These are phyloP conservation scores for Tetragonula clypearis DNA, from an alignment of 1,140 invertebrate species.

Conservation along the genomic window DNA sequence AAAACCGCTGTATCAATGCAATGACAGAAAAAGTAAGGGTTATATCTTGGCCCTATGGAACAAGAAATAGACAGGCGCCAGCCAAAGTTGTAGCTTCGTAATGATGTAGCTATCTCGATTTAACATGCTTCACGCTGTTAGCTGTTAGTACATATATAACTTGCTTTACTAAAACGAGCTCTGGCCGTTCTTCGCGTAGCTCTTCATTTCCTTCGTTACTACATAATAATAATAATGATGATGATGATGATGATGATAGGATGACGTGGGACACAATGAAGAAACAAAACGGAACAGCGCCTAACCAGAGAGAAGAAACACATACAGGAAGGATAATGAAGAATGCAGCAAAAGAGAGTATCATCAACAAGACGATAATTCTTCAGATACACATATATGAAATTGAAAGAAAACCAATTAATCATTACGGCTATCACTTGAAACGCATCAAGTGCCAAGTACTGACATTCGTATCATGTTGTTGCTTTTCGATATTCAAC, in stretches of 20 bases:
- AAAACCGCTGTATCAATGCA: conserved; percentile 30
- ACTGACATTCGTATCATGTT: background rate
- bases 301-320: background rate
- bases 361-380: background rate
- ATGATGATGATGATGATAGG: conserved; percentile 5
- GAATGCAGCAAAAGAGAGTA: background rate
- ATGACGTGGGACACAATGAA: background rate
- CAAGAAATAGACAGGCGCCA: conserved; percentile 45
- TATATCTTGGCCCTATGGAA: conserved; percentile 42
- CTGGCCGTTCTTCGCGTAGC: conserved; percentile 60
- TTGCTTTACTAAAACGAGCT: conserved; percentile 53
- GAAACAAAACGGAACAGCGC: background rate
- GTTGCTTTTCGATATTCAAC: background rate
- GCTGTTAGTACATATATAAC: conserved; percentile 61
- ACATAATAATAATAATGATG: conserved; percentile 1
- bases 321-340: conserved; percentile 7
- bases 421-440: background rate
- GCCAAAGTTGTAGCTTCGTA: conserved; percentile 55
- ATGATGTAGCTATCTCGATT: conserved; percentile 70
- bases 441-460: background rate
- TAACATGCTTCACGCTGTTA: conserved; percentile 62
- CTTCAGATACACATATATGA: background rate
- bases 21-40: conserved; percentile 40
- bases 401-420: background rate
- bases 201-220: conserved; percentile 13